These are phyloP conservation scores for Cryptotermes secundus DNA, from an alignment of 1,140 invertebrate species.

Conservation along the genomic window DNA sequence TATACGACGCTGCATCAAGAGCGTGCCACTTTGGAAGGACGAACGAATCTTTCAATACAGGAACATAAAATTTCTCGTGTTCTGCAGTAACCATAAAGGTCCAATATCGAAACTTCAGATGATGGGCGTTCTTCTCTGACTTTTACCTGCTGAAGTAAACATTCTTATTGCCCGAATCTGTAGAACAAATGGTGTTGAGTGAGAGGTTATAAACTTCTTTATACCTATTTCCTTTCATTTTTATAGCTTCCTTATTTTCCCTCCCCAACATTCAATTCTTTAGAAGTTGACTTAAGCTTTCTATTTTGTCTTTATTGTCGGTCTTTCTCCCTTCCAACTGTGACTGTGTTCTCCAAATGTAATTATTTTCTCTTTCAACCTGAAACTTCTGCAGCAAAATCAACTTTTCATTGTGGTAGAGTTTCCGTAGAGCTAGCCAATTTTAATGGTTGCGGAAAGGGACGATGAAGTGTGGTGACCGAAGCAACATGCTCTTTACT, in stretches of 20 bases:
- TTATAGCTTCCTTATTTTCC: not conserved
- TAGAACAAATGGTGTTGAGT: not conserved
- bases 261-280: not conserved
- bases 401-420: not conserved
- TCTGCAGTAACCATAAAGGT: no score
- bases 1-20: no score
- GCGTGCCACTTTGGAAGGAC: no score
- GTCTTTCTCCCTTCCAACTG: not conserved
- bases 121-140: not conserved
- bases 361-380: not conserved
- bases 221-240: not conserved
- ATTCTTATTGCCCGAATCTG: not conserved
- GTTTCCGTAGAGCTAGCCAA: not conserved
- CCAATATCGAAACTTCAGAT: no score
- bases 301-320: not conserved
- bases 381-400: not conserved
- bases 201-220: not conserved
- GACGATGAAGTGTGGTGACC: not conserved
- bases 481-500: not conserved
- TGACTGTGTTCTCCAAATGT: not conserved
- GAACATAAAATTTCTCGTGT: no score
- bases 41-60: no score
- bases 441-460: not conserved
- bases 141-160: not conserved
- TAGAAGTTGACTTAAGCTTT: not conserved